Conservation (phyloP, 2,888 invertebrate species). For the Syrista parreyssii region DNA sequence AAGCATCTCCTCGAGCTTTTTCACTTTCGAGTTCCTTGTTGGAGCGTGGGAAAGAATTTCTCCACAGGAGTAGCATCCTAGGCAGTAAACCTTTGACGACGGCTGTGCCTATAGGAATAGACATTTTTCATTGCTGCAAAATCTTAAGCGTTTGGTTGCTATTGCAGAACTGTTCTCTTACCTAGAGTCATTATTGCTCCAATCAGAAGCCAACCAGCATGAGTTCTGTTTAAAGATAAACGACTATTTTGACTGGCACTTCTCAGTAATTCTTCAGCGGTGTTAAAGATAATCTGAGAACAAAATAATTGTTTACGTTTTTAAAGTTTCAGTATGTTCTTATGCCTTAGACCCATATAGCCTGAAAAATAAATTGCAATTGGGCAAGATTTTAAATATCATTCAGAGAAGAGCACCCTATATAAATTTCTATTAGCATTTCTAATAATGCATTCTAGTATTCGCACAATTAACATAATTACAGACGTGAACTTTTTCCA, state of each 20-base stretch:
- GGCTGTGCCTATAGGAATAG: conserved; percentile 75
- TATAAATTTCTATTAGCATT: neutral
- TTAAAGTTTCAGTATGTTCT: neutral
- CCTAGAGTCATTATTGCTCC: conserved; percentile 97
- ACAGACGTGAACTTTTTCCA: neutral
- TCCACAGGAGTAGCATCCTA: conserved; percentile 94
- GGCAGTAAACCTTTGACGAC: conserved; percentile 93
- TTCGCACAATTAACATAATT: neutral
- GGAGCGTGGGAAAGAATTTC: conserved; percentile 97
- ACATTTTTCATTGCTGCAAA: neutral
- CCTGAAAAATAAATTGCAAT: neutral
- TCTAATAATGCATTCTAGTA: neutral
- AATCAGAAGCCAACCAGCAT: conserved; percentile 97
- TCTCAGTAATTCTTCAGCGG: conserved; percentile 94
- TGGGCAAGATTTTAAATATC: neutral
- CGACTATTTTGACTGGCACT: conserved; percentile 97
- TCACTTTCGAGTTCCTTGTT: conserved; percentile 97
- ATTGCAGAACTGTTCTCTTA: conserved; percentile 50
- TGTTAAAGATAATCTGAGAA: conserved; percentile 84
- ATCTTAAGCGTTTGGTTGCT: neutral
- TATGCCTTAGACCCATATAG: neutral
- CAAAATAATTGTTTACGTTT: neutral
- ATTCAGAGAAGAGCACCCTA: neutral
- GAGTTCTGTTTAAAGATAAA: conserved; percentile 92
- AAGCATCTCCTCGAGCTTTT: conserved; percentile 94